These are phyloP conservation scores for Varroa destructor DNA, from an alignment of 1,140 invertebrate genomes.

Conservation along the genomic window DNA sequence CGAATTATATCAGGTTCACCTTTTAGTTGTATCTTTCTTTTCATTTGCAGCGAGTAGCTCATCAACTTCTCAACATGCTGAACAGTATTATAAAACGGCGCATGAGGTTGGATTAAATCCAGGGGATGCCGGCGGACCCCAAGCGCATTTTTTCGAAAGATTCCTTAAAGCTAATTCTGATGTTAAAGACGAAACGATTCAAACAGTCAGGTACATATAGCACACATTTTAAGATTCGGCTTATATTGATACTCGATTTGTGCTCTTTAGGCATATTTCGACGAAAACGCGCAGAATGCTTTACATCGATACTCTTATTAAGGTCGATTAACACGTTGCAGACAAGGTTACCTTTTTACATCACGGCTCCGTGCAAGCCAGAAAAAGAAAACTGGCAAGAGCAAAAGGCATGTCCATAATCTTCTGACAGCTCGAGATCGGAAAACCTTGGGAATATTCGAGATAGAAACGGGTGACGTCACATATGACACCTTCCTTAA, in stretches of 20 bases:
- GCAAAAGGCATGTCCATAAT: constrained; percentile 2
- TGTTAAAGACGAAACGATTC: neutral
- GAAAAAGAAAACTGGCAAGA: neutral
- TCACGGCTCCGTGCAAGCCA: constrained; percentile 1
- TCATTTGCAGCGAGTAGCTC: neutral
- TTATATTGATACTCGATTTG: too few relatives aligned
- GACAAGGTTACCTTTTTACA: constrained; percentile 4
- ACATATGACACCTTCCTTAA: constrained; percentile 4
- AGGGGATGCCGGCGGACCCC: constrained; percentile 2
- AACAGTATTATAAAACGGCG: neutral
- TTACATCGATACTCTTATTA: too few relatives aligned
- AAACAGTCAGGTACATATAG: too few relatives aligned
- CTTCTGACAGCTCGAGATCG: constrained; percentile 1
- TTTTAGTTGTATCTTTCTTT: neutral
- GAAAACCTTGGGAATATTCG: neutral
- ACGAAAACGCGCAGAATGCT: too few relatives aligned
- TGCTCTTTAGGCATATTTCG: too few relatives aligned
- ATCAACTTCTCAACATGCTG: neutral
- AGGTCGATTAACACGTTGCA: neutral
- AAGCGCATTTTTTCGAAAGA: constrained; percentile 17
- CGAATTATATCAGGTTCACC: too few relatives aligned
- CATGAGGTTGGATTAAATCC: constrained; percentile 9
- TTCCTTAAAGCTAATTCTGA: neutral
- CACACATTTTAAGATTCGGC: too few relatives aligned
- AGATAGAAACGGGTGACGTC: neutral